Evolutionary conservation across 2,797 vertebrate genomes (phyloP), one percentile per base, ranked within the genome.

Genomic region (Lepilemur ruficaudatus): DNA sequence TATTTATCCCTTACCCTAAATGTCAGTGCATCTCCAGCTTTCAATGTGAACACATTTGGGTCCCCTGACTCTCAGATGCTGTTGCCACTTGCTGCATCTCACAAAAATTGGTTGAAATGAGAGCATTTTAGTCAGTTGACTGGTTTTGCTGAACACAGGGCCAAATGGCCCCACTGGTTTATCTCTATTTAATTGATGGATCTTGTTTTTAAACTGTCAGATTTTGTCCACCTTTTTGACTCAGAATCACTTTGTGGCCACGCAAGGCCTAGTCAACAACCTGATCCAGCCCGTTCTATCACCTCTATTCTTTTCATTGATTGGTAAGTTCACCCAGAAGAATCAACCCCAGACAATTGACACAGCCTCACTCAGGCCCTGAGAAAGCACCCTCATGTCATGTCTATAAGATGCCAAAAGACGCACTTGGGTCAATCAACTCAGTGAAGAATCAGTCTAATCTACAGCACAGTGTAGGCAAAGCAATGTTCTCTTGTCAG

Each of bases 251-350:
- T 95, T 73, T 41, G 48, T 59, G 61, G 46, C 28, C 70, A 52
- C n/a, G 57, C 18, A 75, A 84, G 46, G 4, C 73, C 94, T 86
- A 72, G 50, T 48, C 79, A 89, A 43, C 52, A 18, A 57, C 61
- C 63, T 22, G 46, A 83, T 65, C 65, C 10, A 17, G 35, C 59
- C 48, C 65, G 48, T 48, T 78, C 59, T 28, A 78, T 92, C 57
- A 35, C 46, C 32, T 65, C 89, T 85, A 88, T 89, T 94, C 78
- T 97, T 95, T 94, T 88, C 93, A 94, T 48, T 93, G 79, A 93
- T 87, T 89, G 55, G 52, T 76, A 82, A 72, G 13, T 91, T 92
- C 65, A 87, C 50, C 93, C 50, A 25, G n/a, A 89, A 96, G 57
- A 91, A 70, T 50, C 91, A 93, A 23, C 38, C 52, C 46, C 52